Conservation (phyloP, 2,888 invertebrate genomes). For the Agapostemon virescens region DNA sequence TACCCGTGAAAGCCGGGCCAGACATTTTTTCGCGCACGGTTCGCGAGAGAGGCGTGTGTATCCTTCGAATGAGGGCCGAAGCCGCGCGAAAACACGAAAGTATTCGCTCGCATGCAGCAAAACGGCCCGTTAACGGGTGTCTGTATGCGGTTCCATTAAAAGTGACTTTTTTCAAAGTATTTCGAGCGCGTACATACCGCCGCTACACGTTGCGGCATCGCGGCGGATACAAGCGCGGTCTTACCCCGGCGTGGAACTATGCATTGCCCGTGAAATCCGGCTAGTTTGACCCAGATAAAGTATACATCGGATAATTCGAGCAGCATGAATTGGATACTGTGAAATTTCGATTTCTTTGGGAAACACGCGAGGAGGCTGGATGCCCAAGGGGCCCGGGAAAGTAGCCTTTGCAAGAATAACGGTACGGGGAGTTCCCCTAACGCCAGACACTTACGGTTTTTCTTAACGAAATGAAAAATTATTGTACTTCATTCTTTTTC, state of each 20-base stretch:
- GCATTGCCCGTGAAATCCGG: neutral
- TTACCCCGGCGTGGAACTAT: neutral
- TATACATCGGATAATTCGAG: constrained; percentile 5
- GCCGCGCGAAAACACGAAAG: neutral
- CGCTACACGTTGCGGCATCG: neutral
- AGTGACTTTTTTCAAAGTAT: constrained; percentile 11
- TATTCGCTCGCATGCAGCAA: neutral
- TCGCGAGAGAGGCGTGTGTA: neutral
- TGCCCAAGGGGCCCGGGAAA: neutral
- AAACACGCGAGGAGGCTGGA: neutral
- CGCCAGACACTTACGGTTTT: no score
- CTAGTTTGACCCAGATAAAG: constrained; percentile 12
- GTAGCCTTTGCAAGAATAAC: no score
- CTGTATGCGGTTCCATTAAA: constrained; percentile 2
- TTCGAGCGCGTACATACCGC: neutral
- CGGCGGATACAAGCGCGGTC: neutral
- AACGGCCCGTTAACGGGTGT: neutral
- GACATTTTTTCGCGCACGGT: neutral
- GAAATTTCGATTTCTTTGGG: constrained; percentile 35
- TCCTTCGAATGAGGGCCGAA: neutral
- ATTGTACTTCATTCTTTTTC: no score
- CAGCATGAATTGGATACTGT: neutral
- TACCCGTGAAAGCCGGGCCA: neutral
- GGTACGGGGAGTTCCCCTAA: no score
- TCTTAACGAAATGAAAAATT: no score